Evolutionary conservation across 2,888 invertebrate species (phyloP).

Genomic region (Brenthis hecate): DNA sequence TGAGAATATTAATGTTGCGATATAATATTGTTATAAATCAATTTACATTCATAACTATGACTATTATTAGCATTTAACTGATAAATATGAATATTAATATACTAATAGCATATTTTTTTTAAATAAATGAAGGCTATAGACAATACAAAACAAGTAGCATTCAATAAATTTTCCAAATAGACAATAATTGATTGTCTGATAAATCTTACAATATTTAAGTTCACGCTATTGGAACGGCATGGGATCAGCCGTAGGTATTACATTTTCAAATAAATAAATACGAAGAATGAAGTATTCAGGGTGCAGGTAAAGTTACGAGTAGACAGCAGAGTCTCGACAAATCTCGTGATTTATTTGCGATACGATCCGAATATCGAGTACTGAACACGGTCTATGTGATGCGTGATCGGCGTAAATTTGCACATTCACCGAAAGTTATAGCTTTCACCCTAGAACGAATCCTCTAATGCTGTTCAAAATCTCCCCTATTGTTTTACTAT

Average conservation of each 20-base stretch:
- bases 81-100: constrained; percentile 14
- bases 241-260: constrained; percentile 78
- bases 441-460: constrained; percentile 49
- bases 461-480: constrained; percentile 34
- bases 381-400: constrained; percentile 70
- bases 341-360: constrained; percentile 81
- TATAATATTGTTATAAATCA: constrained; percentile 31
- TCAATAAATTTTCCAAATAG: constrained; percentile 12
- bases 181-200: constrained; percentile 39
- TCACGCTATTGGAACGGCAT: constrained; percentile 68
- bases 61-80: constrained; percentile 49
- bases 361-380: constrained; percentile 79
- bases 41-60: constrained; percentile 25
- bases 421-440: constrained; percentile 74
- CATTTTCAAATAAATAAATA: constrained; percentile 82
- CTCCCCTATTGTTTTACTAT: background rate
- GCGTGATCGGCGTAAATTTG: constrained; percentile 78
- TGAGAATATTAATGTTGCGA: constrained; percentile 38
- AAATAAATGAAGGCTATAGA: constrained; percentile 1
- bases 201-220: constrained; percentile 75
- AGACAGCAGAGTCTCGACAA: constrained; percentile 75
- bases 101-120: constrained; percentile 5
- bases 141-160: constrained; percentile 2
- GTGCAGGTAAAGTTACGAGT: constrained; percentile 78
- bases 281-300: constrained; percentile 80